Evolutionary conservation across 2,113 vertebrate species (phyloP), one percentile per base, ranked within the genome.

Genomic region (Bombycilla garrulus): DNA sequence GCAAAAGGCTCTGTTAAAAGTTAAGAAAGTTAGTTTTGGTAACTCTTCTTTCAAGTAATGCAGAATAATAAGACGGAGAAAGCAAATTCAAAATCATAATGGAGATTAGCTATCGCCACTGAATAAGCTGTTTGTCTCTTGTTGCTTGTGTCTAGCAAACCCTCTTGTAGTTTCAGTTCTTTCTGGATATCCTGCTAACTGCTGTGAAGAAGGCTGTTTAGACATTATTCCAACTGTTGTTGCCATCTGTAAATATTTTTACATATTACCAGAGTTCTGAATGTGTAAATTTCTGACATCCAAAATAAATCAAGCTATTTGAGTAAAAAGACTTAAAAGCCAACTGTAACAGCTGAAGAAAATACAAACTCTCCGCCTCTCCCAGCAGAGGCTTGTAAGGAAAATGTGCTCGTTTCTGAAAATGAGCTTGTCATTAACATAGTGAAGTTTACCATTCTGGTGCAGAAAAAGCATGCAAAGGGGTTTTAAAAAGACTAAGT

Each of bases 241-340:
- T 76, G 29, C 53, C 45, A 67, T 79, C 53, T 79, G 23, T 93
- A 96, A 96, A 89, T 79, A 85, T 82, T 95, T 91, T 78, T 57
- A 62, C 9, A 13, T 56, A 45, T 74, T 84, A 54, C 48, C 36
- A 61, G 66, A 72, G 26, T 18, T 92, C 72, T 86, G 79, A 79
- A 71, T 22, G 17, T 51, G 48, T 50, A 67, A 45, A 56, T 72
- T 82, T 88, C 45, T 77, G 51, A 69, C 33, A 80, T 79, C 20
- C 1, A 12, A 84, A 92, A 88, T 82, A 76, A 91, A 91, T 86
- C 61, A 89, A 72, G 21, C 40, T 48, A 40, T 61, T 64, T 69
- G 51, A 60, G 21, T n/a, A 72, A 81, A 64, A 78, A 77, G 60
- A 22, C 62, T 77, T 33, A 83, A 53, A 83, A 87, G 26, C 77